A percentile compares a stretch with the other conserved stretches of the same genome.
Conservation (phyloP, 1,140 invertebrate genomes). For the Pseudobourletiella spinata region DNA sequence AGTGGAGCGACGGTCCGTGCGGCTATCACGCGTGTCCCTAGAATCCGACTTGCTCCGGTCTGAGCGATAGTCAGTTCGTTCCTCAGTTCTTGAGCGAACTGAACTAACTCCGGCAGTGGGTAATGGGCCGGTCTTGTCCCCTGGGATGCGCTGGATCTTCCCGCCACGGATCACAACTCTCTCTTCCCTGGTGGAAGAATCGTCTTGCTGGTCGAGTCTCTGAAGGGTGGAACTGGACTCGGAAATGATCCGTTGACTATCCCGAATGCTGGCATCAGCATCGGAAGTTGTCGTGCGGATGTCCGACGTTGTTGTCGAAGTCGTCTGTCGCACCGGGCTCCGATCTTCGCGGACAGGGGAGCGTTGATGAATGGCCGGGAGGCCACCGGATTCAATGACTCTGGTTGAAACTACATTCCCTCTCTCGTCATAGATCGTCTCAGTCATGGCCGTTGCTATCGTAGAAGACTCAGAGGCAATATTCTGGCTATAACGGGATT, state of each 20-base stretch:
- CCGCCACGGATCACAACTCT: constrained; percentile 1
- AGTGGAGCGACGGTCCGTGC: too few relatives aligned
- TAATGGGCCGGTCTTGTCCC: neutral
- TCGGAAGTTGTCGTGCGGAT: neutral
- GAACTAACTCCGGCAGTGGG: neutral
- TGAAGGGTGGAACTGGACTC: constrained; percentile 15
- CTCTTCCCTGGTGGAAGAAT: neutral
- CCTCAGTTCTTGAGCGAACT: neutral
- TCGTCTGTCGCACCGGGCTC: neutral
- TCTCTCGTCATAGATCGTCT: neutral
- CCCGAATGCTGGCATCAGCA: neutral
- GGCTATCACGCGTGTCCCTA: too few relatives aligned
- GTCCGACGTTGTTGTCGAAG: constrained; percentile 41
- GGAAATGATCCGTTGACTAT: constrained; percentile 19
- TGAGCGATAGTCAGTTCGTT: constrained; percentile 3
- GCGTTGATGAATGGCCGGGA: neutral
- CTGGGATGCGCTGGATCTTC: neutral
- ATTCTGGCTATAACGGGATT: neutral
- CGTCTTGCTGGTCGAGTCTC: neutral
- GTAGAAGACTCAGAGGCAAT: neutral
- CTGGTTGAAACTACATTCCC: constrained; percentile 5
- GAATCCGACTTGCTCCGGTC: too few relatives aligned
- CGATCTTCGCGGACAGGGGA: neutral
- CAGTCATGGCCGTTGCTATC: neutral
- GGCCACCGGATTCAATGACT: neutral